Evolutionary conservation across 2,888 invertebrate species (phyloP).

Genomic region (Rhingia rostrata): DNA sequence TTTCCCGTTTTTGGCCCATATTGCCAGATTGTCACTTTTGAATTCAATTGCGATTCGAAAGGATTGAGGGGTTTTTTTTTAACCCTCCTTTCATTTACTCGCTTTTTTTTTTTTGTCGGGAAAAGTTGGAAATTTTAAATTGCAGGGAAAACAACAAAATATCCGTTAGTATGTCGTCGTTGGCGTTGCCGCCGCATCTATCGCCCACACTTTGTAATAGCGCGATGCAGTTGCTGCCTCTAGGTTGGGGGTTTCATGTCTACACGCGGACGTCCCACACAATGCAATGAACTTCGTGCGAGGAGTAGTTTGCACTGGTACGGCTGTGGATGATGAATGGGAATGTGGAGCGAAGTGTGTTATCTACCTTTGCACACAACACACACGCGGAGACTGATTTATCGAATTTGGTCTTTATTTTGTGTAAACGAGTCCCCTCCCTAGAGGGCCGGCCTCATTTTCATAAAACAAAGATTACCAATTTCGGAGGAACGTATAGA

Average conservation of each 20-base stretch:
- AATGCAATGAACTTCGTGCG: conserved; percentile 54
- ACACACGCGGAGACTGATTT: conserved; percentile 23
- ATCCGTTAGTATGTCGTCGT: conserved; percentile 56
- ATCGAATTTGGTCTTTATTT: conserved; percentile 39
- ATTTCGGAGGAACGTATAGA: conserved; percentile 13
- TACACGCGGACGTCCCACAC: conserved; percentile 17
- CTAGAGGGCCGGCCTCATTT: conserved; percentile 19
- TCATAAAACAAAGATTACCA: conserved; percentile 43
- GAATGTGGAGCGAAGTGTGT: conserved; percentile 39
- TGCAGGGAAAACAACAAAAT: conserved; percentile 46
- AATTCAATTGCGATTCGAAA: conserved; percentile 52
- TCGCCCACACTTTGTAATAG: conserved; percentile 40
- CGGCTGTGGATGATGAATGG: conserved; percentile 59
- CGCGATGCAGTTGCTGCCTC: background rate
- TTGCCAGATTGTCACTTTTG: conserved; percentile 26
- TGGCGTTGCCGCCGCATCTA: conserved; percentile 23
- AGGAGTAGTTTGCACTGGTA: conserved; percentile 5
- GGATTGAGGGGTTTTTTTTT: conserved; percentile 39
- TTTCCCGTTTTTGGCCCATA: conserved; percentile 61
- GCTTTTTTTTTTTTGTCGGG: too few species aligned
- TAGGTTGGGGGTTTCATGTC: background rate
- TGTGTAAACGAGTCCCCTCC: background rate
- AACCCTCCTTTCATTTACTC: too few species aligned
- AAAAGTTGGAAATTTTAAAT: conserved; percentile 49
- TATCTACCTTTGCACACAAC: conserved; percentile 46